Evolutionary conservation across 2,113 vertebrate genomes (phyloP).

Genomic region (Anarhynchus alexandrinus): DNA sequence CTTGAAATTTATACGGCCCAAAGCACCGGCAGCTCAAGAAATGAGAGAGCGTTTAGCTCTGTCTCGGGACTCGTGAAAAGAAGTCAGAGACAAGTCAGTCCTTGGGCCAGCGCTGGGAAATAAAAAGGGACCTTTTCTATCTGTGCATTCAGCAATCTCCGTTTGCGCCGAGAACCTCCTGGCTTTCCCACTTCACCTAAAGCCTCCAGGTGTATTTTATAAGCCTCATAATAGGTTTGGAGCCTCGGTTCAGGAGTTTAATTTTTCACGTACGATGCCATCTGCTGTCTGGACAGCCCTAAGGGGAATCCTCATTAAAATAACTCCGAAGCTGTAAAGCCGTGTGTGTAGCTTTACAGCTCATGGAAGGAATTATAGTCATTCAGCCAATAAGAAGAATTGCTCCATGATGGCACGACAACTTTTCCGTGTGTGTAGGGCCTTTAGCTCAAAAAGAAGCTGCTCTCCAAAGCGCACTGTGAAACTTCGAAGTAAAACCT

Average conservation of each 20-base stretch:
- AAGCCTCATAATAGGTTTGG: background rate
- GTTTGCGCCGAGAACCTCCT: background rate
- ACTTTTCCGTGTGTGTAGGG: background rate
- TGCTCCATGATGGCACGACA: background rate
- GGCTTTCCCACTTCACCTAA: background rate
- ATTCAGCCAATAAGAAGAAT: background rate
- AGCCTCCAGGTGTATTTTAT: slow-evolving; percentile 42
- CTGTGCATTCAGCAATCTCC: background rate
- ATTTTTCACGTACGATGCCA: background rate
- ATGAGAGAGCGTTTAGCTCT: background rate
- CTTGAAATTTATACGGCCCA: background rate
- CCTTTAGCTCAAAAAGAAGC: background rate
- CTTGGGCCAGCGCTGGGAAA: background rate
- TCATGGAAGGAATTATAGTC: slow-evolving; percentile 12
- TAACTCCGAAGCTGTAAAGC: background rate
- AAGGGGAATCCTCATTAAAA: slow-evolving; percentile 49
- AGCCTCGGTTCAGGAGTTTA: slow-evolving; percentile 8
- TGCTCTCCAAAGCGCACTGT: background rate
- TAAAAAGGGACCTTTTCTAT: background rate
- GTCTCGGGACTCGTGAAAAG: background rate
- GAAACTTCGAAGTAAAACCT: background rate
- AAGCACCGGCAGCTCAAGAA: background rate
- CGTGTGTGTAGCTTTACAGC: background rate
- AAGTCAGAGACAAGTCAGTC: background rate
- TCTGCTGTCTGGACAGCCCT: slow-evolving; percentile 30